These are phyloP conservation scores for Venustoraphidia nigricollis DNA, from an alignment of 2,888 invertebrate genomes.

Conservation along the genomic window DNA sequence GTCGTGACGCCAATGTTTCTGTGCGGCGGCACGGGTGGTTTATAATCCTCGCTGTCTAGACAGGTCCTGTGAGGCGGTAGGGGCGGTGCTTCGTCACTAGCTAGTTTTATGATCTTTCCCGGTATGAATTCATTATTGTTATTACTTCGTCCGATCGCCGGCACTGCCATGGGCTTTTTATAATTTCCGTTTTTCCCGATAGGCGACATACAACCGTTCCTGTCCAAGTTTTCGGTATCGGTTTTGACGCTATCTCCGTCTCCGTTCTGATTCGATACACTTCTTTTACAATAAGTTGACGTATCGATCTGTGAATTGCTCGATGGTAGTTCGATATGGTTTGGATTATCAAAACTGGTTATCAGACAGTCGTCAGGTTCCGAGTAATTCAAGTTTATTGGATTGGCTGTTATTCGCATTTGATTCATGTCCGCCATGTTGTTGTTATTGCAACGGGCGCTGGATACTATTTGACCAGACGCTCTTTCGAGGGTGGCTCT, in stretches of 20 bases:
- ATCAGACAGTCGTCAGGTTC: conserved; percentile 49
- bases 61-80: conserved; percentile 22
- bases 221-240: conserved; percentile 5
- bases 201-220: too few relatives aligned
- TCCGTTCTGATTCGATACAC: conserved; percentile 19
- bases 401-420: conserved; percentile 68
- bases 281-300: conserved; percentile 57
- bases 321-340: conserved; percentile 52
- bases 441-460: conserved; percentile 17
- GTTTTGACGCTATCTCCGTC: conserved; percentile 6
- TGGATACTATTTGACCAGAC: conserved; percentile 19
- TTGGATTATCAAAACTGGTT: conserved; percentile 61
- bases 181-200: too few relatives aligned
- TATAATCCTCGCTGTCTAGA: conserved; percentile 43
- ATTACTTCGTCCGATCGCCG: too few relatives aligned
- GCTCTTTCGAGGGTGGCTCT: conserved; percentile 44
- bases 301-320: conserved; percentile 36
- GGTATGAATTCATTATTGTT: too few relatives aligned
- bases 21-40: conserved; percentile 81
- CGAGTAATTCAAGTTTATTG: conserved; percentile 53
- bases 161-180: too few relatives aligned
- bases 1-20: conserved; percentile 50
- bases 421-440: conserved; percentile 28
- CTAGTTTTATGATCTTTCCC: not conserved
- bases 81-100: conserved; percentile 9